Evolutionary conservation across 2,888 invertebrate species (phyloP), one percentile per base, ranked within the genome.

Genomic region (Scrobipalpa costella): DNA sequence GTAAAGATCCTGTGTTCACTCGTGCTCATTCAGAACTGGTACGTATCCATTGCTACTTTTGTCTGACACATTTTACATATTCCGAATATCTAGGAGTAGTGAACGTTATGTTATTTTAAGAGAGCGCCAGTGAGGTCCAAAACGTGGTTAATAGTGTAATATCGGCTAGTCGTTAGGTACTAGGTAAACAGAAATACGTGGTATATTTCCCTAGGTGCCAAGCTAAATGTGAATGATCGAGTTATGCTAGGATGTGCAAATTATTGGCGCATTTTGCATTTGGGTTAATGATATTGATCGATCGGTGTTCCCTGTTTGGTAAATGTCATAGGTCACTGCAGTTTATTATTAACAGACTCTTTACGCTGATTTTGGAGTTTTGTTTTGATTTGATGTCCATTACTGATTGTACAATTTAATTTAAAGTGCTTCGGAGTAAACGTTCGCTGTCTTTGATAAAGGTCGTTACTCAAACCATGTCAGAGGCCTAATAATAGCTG

Each of bases 121-220:
- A 27, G 3, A n/a, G 0, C n/a, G 9, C n/a, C 6, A 7, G 6
- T 44, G 44, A 44, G 15, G 7, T 0, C 44, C 0, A 44, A n/a
- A 44, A n/a, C n/a, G n/a, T 44, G 44, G 44, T 44, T n/a, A 44
- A 44, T 15, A 44, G 44, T 15, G 2, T 15, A n/a, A 44, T 40
- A 44, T 44, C 15, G 44, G 15, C n/a, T 44, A 44, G 44, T 44
- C 44, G 15, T 15, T 15, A 36, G 44, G 6, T 7, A 15, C n/a
- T 44, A 44, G 44, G 44, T 15, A 44, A 44, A n/a, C n/a, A n/a
- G n/a, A n/a, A n/a, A 44, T 15, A 44, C 44, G 15, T 17, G 19
- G 50, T 50, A 17, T 17, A 50, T 50, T 50, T 50, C 50, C 50
- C 50, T 11, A 11, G 50, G 50, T 50, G 50, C 50, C 21, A 21